These are phyloP conservation scores for Sebastes alutus DNA, from an alignment of 2,797 vertebrate species.

Conservation along the genomic window DNA sequence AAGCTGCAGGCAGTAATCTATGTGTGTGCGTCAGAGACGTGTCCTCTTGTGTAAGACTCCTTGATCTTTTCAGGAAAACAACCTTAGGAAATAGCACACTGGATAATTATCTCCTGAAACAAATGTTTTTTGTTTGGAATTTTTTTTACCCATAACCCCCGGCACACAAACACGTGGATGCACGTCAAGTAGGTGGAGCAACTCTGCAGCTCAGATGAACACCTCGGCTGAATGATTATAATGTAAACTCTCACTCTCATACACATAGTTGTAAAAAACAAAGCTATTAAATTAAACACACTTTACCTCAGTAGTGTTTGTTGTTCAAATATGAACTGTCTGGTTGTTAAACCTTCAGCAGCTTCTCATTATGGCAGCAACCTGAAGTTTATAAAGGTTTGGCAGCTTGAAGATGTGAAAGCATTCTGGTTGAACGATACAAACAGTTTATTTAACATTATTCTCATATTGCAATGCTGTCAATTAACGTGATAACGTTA, in stretches of 20 bases:
- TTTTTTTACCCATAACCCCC: not conserved
- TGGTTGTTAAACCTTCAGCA: not conserved
- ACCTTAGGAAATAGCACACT: not conserved
- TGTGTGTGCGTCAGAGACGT: not conserved
- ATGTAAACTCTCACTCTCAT: not conserved
- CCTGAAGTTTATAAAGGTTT: not conserved
- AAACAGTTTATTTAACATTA: too few relatives aligned
- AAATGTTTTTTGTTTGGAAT: not conserved
- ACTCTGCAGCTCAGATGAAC: not conserved
- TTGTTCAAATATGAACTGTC: not conserved
- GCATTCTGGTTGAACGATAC: too few relatives aligned
- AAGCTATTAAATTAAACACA: too few relatives aligned
- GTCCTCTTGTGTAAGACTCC: not conserved
- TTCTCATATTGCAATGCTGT: not conserved
- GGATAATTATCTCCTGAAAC: slow-evolving; percentile 12
- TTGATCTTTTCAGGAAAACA: slow-evolving; percentile 9
- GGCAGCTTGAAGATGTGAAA: too few relatives aligned
- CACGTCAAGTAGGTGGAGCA: not conserved
- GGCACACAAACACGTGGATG: not conserved
- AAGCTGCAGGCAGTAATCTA: not conserved
- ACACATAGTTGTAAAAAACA: too few relatives aligned
- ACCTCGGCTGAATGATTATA: not conserved
- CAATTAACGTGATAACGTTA: rapidly evolving
- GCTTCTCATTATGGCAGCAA: not conserved
- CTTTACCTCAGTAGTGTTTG: too few relatives aligned